A percentile compares a stretch with the other conserved stretches of the same genome.
Evolutionary conservation across 1,140 invertebrate species (phyloP).

Genomic region (Paralvinella palmiformis): DNA sequence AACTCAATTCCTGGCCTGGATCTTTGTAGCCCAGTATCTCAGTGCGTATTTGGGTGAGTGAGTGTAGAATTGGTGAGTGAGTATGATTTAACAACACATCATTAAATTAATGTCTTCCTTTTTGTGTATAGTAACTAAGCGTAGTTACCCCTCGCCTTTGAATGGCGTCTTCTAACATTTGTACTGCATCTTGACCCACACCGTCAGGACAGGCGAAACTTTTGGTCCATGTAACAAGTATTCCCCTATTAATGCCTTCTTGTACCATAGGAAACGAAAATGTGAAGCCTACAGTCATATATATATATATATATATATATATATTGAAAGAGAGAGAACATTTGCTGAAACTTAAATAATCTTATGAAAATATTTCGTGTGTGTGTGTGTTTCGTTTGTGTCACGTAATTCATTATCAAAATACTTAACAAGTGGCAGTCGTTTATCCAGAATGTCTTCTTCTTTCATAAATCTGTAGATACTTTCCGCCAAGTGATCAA

Average conservation of each 20-base stretch:
- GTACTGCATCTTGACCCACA: conserved; percentile 78
- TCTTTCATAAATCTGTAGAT: conserved; percentile 79
- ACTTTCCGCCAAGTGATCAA: conserved; percentile 96
- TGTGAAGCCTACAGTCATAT: conserved; percentile 98
- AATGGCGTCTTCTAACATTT: conserved; percentile 66
- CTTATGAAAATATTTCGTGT: background rate
- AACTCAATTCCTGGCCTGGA: too few relatives aligned
- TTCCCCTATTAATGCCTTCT: conserved; percentile 80
- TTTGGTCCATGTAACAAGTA: conserved; percentile 90
- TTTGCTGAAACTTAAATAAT: too few relatives aligned
- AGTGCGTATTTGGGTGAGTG: too few relatives aligned
- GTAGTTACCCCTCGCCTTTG: conserved; percentile 28
- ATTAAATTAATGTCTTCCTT: too few relatives aligned
- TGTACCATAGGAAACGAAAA: conserved; percentile 96
- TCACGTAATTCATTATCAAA: too few relatives aligned
- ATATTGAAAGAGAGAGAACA: too few relatives aligned
- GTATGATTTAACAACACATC: too few relatives aligned
- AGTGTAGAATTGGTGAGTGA: too few relatives aligned
- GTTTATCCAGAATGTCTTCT: conserved; percentile 58
- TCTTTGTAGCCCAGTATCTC: too few relatives aligned
- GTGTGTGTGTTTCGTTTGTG: too few relatives aligned
- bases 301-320: too few relatives aligned
- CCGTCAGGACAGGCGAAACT: conserved; percentile 86
- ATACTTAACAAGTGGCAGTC: conserved; percentile 29
- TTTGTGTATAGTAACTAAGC: too few relatives aligned